Conservation (phyloP, 2,113 vertebrate species). For the Rynchops niger region DNA sequence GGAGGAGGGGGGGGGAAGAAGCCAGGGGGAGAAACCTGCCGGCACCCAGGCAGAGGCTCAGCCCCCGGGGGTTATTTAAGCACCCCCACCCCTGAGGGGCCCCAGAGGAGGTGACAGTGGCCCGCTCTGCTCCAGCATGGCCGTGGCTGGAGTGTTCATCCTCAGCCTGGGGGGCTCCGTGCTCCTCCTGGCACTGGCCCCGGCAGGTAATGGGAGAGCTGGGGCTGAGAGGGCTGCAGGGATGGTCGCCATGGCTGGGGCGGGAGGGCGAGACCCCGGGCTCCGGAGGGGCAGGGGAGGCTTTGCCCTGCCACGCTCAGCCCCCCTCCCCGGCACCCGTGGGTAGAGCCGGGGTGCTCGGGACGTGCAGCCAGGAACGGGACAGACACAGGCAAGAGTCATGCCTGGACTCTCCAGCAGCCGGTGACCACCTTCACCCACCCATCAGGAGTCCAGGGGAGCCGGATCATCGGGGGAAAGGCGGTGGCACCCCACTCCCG, state of each 20-base stretch:
- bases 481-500: conserved; percentile 74
- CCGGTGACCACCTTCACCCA: fast-evolving
- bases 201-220: not conserved
- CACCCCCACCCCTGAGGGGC: not conserved
- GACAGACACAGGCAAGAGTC: not conserved
- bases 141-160: not conserved
- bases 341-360: not conserved
- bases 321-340: fast-evolving
- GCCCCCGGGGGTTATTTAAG: not conserved
- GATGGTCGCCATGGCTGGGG: not conserved
- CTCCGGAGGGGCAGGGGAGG: not conserved
- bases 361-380: not conserved
- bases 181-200: not conserved
- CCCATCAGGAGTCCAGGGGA: conserved; percentile 60
- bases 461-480: conserved; percentile 77
- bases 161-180: not conserved
- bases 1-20: not conserved
- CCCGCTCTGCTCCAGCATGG: not conserved
- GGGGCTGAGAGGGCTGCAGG: not conserved
- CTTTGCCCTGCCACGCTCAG: not conserved
- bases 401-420: fast-evolving
- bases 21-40: not conserved
- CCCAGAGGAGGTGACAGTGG: not conserved
- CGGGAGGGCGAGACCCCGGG: not conserved
- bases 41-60: not conserved